Conservation (phyloP, 2,113 vertebrate genomes). For the Scomber japonicus region DNA sequence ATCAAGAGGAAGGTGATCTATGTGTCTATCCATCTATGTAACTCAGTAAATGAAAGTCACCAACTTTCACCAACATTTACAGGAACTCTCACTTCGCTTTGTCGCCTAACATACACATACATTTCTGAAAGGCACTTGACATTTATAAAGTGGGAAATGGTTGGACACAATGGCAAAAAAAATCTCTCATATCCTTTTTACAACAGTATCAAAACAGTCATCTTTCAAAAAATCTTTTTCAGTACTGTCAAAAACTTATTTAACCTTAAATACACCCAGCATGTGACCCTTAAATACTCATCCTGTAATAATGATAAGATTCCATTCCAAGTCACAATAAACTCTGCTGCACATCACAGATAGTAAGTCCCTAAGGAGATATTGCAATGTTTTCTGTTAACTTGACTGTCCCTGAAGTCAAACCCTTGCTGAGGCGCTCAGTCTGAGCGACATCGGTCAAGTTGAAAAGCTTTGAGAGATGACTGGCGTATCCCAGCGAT, state of each 20-base stretch:
- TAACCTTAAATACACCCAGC: not conserved
- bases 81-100: not conserved
- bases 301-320: not conserved
- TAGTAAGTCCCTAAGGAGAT: not conserved
- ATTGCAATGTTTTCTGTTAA: conserved; percentile 10
- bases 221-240: not conserved
- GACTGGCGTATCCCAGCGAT: not conserved
- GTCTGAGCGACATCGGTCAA: conserved; percentile 24
- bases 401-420: not conserved
- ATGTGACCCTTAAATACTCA: not conserved
- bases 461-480: conserved; percentile 35
- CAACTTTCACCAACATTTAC: not conserved
- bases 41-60: not conserved
- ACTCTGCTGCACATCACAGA: conserved; percentile 6
- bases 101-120: too few species aligned
- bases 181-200: too few species aligned
- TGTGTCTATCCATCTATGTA: not conserved
- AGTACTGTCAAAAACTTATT: not conserved
- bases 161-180: too few species aligned
- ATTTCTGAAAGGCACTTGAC: too few species aligned
- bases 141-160: too few species aligned
- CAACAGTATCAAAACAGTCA: not conserved
- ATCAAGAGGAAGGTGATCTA: not conserved
- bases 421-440: not conserved
- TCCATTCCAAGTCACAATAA: conserved; percentile 13